Evolutionary conservation across 2,797 vertebrate species (phyloP).

Genomic region (Coluber constrictor): DNA sequence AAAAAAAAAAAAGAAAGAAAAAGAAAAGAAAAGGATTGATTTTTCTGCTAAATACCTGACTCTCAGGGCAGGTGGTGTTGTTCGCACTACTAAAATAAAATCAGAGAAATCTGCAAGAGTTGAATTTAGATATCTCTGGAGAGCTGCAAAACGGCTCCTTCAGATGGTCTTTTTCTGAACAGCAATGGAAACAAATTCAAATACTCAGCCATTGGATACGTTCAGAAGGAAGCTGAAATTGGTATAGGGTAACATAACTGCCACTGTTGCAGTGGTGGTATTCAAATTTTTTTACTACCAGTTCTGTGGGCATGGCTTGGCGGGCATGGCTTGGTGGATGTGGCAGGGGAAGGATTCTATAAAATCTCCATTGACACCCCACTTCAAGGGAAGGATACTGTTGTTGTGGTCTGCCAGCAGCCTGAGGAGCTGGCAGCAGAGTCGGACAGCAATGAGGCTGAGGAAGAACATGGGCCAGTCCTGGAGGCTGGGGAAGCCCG

Average conservation of each 20-base stretch:
- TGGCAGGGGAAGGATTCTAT: too few relatives aligned
- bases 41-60: conserved; percentile 37
- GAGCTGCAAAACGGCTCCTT: conserved; percentile 23
- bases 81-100: conserved; percentile 29
- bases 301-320: too few relatives aligned
- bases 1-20: conserved; percentile 28
- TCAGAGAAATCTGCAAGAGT: neutral
- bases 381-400: too few relatives aligned
- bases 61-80: conserved; percentile 33
- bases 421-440: too few relatives aligned
- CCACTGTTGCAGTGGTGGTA: neutral
- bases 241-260: neutral
- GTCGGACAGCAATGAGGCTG: too few relatives aligned
- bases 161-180: conserved; percentile 11
- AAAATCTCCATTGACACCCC: too few relatives aligned
- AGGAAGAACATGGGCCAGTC: too few relatives aligned
- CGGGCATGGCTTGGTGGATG: too few relatives aligned
- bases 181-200: neutral
- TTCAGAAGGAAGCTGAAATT: neutral
- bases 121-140: conserved; percentile 13
- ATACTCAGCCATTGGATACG: neutral
- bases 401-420: too few relatives aligned
- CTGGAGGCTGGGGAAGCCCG: too few relatives aligned
- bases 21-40: conserved; percentile 14
- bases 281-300: too few relatives aligned